phyloP scores from a whole-genome alignment of 2,797 vertebrate genomes.

The Pangasius macronema region DNA sequence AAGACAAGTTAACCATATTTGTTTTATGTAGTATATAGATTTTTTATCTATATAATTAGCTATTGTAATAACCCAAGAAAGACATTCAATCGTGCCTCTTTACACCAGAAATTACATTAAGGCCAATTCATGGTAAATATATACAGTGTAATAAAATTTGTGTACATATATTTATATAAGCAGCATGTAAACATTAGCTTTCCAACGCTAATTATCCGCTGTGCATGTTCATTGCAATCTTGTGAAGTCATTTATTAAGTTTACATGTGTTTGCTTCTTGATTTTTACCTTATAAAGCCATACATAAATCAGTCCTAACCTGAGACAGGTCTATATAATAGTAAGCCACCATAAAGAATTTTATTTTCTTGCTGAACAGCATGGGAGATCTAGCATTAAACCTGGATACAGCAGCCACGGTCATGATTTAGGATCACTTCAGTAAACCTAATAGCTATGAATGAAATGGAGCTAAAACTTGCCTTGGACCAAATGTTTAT shows the following conservation, averaged over 20 bases:
- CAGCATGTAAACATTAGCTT: background rate
- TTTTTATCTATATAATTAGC: background rate
- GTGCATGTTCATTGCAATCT: background rate
- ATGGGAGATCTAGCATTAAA: slow-evolving; percentile 22
- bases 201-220: slow-evolving; percentile 7
- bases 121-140: background rate
- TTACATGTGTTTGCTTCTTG: background rate
- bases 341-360: slow-evolving; percentile 18
- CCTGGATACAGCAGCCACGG: slow-evolving; percentile 15
- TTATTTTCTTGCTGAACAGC: slow-evolving; percentile 27
- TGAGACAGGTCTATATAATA: slow-evolving; percentile 9
- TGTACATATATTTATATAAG: background rate
- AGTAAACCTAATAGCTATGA: slow-evolving; percentile 50
- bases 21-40: background rate
- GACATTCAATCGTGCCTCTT: background rate
- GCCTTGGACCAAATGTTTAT: slow-evolving; percentile 45
- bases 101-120: background rate
- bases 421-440: slow-evolving; percentile 51
- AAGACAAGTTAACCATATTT: background rate
- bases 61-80: slow-evolving; percentile 7
- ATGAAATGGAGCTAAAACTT: slow-evolving; percentile 53
- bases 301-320: slow-evolving; percentile 22
- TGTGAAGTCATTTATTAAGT: background rate
- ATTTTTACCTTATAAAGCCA: background rate
- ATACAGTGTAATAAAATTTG: background rate